Percentiles rank a stretch among this genome's conserved stretches.
Evolutionary conservation across 2,797 vertebrate species (phyloP).

Genomic region (Lophotriccus pileatus): DNA sequence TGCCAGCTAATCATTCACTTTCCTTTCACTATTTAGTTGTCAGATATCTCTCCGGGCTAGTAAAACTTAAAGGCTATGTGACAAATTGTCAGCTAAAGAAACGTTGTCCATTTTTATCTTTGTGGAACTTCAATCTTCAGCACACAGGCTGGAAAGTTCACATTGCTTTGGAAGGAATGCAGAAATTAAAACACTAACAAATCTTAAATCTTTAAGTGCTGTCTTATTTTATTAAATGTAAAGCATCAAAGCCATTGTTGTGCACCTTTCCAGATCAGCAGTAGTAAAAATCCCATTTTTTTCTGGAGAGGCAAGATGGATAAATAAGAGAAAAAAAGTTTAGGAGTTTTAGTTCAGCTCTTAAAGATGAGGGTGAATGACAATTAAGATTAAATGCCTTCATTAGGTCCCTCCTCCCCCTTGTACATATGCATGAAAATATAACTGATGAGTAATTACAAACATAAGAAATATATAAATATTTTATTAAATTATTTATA

Average conservation of each 20-base stretch:
- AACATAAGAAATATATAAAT: not conserved
- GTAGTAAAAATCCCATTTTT: not conserved
- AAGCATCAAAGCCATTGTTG: not conserved
- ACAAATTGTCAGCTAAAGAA: conserved; percentile 66
- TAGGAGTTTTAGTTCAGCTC: not conserved
- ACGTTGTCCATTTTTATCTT: conserved; percentile 42
- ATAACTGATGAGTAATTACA: not conserved
- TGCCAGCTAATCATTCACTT: conserved; percentile 68
- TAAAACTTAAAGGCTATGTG: conserved; percentile 67
- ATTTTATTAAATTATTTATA: not conserved
- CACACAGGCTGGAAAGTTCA: not conserved
- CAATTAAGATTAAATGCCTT: not conserved
- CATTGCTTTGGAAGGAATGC: not conserved
- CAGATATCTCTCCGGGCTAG: conserved; percentile 68
- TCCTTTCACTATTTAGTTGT: conserved; percentile 67
- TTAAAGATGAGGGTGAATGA: not conserved
- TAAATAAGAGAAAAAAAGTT: not conserved
- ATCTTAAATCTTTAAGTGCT: not conserved
- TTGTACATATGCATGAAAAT: not conserved
- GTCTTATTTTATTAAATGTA: not conserved
- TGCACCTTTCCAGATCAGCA: not conserved
- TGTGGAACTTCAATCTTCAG: conserved; percentile 4
- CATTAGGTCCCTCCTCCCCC: not conserved
- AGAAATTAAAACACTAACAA: not conserved
- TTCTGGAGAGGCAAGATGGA: not conserved